Base-by-base conservation (phyloP, 2,113 vertebrate species). In the Elanoides forficatus region DNA sequence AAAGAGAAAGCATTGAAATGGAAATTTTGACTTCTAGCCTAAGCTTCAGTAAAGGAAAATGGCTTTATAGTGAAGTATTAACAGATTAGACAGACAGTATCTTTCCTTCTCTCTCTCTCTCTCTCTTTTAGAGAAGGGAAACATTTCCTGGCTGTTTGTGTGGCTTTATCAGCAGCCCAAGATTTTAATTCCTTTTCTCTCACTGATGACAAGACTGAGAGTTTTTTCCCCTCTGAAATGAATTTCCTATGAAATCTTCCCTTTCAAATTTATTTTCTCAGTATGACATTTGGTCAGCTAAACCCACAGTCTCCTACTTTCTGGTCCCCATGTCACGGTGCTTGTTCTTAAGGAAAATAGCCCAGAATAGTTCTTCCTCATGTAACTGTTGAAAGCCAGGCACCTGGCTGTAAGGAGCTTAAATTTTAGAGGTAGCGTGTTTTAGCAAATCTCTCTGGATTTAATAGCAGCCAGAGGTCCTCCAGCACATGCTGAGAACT, bases 1-100 rank as follows among this genome's bases (percentile, higher is more conserved):
- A 93, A 93, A 75, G 93, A 89, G 91, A 76, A 95, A 66, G 94
- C 82, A 97, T 97, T 97, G 96, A 97, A 97, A 97, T 97, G 96
- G 97, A 97, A 97, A 97, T 97, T 94, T 92, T 94, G 95, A 97
- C 95, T 97, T 93, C 96, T 94, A 93, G 95, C 78, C 96, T 97
- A 97, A 97, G 96, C 95, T 90, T 74, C 86, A 93, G 88, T 89
- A 83, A 90, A 97, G 86, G 89, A 76, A 94, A 97, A 97, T 96
- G 74, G 91, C 83, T 97, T 95, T 97, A 94, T 84, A 88, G 82
- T 81, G 93, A 85, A 81, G 90, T 68, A 96, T 97, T 96, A 97
- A 81, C 93, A 94, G 97, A 94, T 97, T 93, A 97, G 95, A 68
- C 91, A 96, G 93, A 88, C 27, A 0, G 76, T 58, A 82, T 94